A percentile compares a stretch with the other conserved stretches of the same genome.
Evolutionary conservation across 2,888 invertebrate genomes (phyloP).

Genomic region (Lycophotia porphyrea): DNA sequence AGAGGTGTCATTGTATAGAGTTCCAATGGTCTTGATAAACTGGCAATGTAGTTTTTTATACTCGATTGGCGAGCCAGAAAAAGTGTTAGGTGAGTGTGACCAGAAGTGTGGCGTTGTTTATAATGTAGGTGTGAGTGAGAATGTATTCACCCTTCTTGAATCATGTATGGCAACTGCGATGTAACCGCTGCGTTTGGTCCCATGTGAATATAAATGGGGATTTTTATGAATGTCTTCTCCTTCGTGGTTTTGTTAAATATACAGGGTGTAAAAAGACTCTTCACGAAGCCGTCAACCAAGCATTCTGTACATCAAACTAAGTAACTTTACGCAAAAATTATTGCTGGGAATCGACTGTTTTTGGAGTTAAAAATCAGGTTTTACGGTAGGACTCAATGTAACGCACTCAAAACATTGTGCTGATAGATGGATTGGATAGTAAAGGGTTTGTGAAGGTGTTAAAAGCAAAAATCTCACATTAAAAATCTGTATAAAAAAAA

Average conservation of each 20-base stretch:
- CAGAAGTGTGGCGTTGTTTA: slow-evolving; percentile 58
- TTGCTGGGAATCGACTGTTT: too few species aligned
- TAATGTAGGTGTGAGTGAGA: slow-evolving; percentile 67
- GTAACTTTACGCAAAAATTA: too few species aligned
- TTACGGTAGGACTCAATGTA: too few species aligned
- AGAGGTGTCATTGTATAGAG: slow-evolving; percentile 66
- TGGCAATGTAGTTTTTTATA: slow-evolving; percentile 76
- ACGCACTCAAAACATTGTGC: too few species aligned
- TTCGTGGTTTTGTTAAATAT: background rate
- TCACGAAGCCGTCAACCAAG: too few species aligned
- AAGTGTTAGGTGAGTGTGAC: slow-evolving; percentile 47
- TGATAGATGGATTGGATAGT: too few species aligned
- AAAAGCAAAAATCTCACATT: too few species aligned
- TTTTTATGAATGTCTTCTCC: slow-evolving; percentile 10
- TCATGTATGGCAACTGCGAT: slow-evolving; percentile 33
- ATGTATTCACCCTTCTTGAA: slow-evolving; percentile 68
- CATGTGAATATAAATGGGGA: slow-evolving; percentile 44
- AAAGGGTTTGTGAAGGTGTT: too few species aligned
- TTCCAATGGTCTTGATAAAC: slow-evolving; percentile 68
- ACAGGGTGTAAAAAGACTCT: too few species aligned
- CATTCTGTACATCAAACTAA: too few species aligned
- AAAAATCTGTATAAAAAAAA: too few species aligned
- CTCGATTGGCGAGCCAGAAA: slow-evolving; percentile 70
- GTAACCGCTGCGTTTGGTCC: slow-evolving; percentile 21
- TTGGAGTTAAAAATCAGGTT: too few species aligned